Evolutionary conservation across 1,140 invertebrate species (phyloP), one percentile per base, ranked within the genome.

Genomic region (Tetramorium simillimum): DNA sequence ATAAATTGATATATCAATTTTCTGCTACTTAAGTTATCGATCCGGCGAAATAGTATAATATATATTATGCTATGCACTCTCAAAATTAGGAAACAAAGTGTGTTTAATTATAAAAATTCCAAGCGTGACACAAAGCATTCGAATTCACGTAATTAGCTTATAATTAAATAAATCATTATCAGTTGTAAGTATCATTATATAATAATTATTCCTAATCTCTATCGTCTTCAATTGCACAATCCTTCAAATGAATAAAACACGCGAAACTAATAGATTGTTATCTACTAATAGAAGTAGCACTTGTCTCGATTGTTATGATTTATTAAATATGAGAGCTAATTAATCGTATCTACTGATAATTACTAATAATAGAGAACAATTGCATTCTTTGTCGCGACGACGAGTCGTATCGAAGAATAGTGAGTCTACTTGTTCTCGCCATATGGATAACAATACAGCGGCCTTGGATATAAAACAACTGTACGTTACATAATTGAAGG

Each of bases 1-100:
- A 60, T 58, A 58, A 58, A 58, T 60, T 60, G 21, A 60, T 24
- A 58, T 24, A 60, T 60, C 56, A 60, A 60, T 60, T 60, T 60
- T 24, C 18, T 53, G 6, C 18, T n/a, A 60, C 56, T 60, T 60
- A 24, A 21, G 4, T 60, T 12, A 60, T 60, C 21, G 21, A 60
- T 60, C 56, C 10, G 56, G 21, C 3, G 56, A 60, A 3, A 49
- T 10, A 43, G 10, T 43, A 43, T 56, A 21, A 56, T 21, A 21
- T 10, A 56, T n/a, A 53, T 6, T 18, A 58, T 24, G 9, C n/a
- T 58, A 9, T 10, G n/a, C n/a, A 10, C 53, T 58, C 7, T 58
- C n/a, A 21, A 58, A 58, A n/a, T 3, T 53, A 53, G 0, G 4
- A 53, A n/a, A 1, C 16, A 53, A 53, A 53, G 1, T 43, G 10